Evolutionary conservation across 2,113 vertebrate genomes (phyloP).

Genomic region (Miniopterus natalensis): DNA sequence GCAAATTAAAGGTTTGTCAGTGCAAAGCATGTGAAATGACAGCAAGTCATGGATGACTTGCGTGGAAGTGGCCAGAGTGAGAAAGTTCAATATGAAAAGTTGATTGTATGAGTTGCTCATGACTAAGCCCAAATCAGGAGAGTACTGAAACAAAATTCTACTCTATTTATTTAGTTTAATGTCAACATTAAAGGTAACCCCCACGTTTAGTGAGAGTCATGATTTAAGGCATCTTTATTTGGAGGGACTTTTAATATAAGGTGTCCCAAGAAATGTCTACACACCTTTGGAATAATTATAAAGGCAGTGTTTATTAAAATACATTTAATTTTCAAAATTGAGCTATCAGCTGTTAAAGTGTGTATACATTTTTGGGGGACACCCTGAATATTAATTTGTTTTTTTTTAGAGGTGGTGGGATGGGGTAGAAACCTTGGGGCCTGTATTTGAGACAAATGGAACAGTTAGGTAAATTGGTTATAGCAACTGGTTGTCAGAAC

Average conservation of each 20-base stretch:
- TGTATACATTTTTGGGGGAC: no score
- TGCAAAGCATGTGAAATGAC: conserved; percentile 36
- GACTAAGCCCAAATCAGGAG: conserved; percentile 14
- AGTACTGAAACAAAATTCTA: conserved; percentile 52
- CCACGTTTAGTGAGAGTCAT: conserved; percentile 8
- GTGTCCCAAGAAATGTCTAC: no score
- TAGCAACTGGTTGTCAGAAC: conserved; percentile 7
- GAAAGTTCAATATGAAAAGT: conserved; percentile 64
- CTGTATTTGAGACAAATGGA: not conserved
- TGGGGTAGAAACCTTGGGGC: not conserved
- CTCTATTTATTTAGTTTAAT: conserved; percentile 42
- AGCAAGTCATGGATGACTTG: conserved; percentile 62
- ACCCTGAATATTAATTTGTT: not conserved
- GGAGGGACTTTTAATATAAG: not conserved
- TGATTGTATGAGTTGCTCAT: conserved; percentile 52
- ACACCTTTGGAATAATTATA: no score
- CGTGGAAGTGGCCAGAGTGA: conserved; percentile 24
- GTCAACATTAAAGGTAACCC: conserved; percentile 33
- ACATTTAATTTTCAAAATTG: no score
- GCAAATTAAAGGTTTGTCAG: conserved; percentile 67
- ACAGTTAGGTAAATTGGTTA: not conserved
- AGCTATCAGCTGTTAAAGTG: no score
- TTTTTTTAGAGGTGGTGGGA: not conserved
- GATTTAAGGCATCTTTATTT: conserved; percentile 56
- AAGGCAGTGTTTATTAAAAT: no score